Evolutionary conservation across 1,140 invertebrate genomes (phyloP), one percentile per base, ranked within the genome.

Genomic region (Drosophila asahinai): DNA sequence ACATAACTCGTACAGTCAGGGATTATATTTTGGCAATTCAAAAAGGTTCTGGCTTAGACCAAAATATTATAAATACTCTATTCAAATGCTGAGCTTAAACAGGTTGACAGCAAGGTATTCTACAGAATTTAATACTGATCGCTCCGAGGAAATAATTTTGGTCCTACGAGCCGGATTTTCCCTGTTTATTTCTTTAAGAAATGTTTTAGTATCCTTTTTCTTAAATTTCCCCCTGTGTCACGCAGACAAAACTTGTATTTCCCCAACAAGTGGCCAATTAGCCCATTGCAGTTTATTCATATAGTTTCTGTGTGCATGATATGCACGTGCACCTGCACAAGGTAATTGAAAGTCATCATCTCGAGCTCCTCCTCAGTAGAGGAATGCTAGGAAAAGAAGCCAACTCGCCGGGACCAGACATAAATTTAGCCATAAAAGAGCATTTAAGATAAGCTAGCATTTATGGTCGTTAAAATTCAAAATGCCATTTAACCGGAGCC

Each of bases 391-490:
- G 63, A 54, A 36, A 40, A 66, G 57, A 19, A 64, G 45, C 55
- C 15, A 73, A n/a, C 64, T 77, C 43, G 42, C 48, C 55, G 60
- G 55, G 79, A 42, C 65, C 77, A 74, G 71, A 72, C 86, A 90
- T 90, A 90, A 90, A 90, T 90, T 90, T 48, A 59, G 81, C 78
- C 86, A 83, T 90, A 90, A 90, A 90, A 90, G 86, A 90, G 86
- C 86, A 90, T 90, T 90, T 90, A 90, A 90, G 86, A 90, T 90
- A 90, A 90, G 86, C 86, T 82, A 82, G 86, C 86, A 90, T 90
- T 90, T 90, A 90, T 90, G 86, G 86, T 90, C 86, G 86, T 90
- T 90, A 90, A 90, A 90, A 90, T 90, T 90, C 86, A 86, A 90
- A 90, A 90, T 90, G 86, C 70, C 76, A 86, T 90, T 90, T 90